Base-by-base conservation (phyloP, 2,888 invertebrate genomes). In the Ctena decussata region DNA sequence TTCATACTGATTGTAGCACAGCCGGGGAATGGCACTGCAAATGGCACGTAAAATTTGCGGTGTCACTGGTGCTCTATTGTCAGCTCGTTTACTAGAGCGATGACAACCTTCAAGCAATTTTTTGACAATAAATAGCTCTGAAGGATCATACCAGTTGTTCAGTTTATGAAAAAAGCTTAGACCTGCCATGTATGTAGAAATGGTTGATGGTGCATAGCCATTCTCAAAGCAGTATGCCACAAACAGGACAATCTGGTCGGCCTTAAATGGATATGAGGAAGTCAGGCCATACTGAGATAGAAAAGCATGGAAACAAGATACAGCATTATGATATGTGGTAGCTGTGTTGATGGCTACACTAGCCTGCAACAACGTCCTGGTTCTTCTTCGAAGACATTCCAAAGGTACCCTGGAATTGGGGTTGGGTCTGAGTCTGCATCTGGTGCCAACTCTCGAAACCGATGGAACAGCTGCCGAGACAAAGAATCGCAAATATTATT, bases 1-100 rank as follows among this genome's bases (percentile, higher is more conserved):
- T 74, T 85, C 85, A 21, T 70, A 70, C 35, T 41, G 8, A 70
- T 70, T 70, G 21, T 70, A 41, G 41, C 70, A 70, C 6, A 21
- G 12, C 30, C 1, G 24, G 8, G 35, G 70, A n/a, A 70, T 27
- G 27, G 24, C n/a, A n/a, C 8, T n/a, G 70, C 70, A 37, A n/a
- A 70, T 70, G 5, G 37, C 70, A 8, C 24, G 37, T 24, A 70
- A 70, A 70, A 70, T 70, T n/a, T 37, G 5, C 6, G 41, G 37
- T 70, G 70, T 70, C 8, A 70, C 21, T 37, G 70, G 39, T n/a
- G 70, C 37, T 12, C 70, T 35, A 21, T 11, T 37, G 37, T 70
- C 70, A 27, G 24, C 21, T 6, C 70, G 24, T 12, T 15, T n/a
- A 11, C 70, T 35, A 21, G 49, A 30, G 37, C 57, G 44, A 18